Percentiles rank a stretch among this genome's conserved stretches.
Evolutionary conservation across 1,140 invertebrate species (phyloP).

Genomic region (Nomia melanderi): DNA sequence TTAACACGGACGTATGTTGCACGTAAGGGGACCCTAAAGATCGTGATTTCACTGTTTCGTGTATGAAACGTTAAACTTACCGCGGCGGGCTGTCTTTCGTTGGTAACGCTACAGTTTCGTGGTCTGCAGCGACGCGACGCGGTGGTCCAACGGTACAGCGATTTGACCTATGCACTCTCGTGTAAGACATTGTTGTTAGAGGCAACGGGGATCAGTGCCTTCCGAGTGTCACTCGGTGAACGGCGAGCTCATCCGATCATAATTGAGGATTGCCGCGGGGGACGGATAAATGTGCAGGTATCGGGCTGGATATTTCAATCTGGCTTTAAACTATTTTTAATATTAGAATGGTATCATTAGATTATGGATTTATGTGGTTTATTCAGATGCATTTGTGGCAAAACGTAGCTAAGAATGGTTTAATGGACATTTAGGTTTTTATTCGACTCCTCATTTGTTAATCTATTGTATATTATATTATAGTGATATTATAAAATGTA

Average conservation of each 20-base stretch:
- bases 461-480: too few relatives aligned
- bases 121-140: conserved; percentile 13
- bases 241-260: conserved; percentile 5
- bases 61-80: conserved; percentile 53
- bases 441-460: too few relatives aligned
- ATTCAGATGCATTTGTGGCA: too few relatives aligned
- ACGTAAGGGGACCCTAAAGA: conserved; percentile 41
- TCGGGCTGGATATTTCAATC: not conserved
- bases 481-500: too few relatives aligned
- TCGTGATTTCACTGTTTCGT: conserved; percentile 51
- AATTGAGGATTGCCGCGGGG: not conserved
- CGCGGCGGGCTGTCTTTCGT: conserved; percentile 25
- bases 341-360: too few relatives aligned
- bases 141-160: conserved; percentile 49
- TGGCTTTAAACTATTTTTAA: not conserved
- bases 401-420: too few relatives aligned
- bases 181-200: conserved; percentile 47
- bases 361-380: too few relatives aligned
- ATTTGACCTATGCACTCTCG: conserved; percentile 44
- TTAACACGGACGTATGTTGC: conserved; percentile 41
- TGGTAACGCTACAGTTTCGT: conserved; percentile 45
- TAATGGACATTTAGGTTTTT: too few relatives aligned
- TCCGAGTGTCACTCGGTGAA: conserved; percentile 30
- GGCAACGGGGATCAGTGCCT: conserved; percentile 25
- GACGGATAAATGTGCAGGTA: not conserved